These are phyloP conservation scores for Nannoperca obscura DNA, from an alignment of 2,797 vertebrate species.

Conservation along the genomic window DNA sequence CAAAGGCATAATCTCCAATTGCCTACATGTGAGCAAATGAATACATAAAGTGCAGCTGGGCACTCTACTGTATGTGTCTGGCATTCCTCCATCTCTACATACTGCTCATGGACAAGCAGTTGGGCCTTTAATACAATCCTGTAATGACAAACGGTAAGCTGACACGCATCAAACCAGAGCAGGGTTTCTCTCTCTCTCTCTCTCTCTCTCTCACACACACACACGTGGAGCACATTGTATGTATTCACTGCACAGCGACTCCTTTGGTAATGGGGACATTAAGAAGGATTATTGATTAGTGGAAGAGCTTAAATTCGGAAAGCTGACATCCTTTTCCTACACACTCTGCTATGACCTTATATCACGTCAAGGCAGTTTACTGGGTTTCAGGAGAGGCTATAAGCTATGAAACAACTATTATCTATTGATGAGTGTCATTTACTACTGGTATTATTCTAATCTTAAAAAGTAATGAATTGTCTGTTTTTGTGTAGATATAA, in stretches of 20 bases:
- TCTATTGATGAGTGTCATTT: neutral
- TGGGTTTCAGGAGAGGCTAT: neutral
- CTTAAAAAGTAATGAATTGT: neutral
- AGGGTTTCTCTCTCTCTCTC: neutral
- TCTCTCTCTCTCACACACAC: constrained; percentile 2
- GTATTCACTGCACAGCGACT: constrained; percentile 1
- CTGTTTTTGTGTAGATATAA: neutral
- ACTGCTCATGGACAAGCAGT: neutral
- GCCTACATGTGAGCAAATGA: neutral
- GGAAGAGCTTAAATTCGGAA: constrained; percentile 15
- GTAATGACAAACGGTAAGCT: constrained; percentile 45
- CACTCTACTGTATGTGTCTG: neutral
- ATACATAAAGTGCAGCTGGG: neutral
- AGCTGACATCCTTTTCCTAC: constrained; percentile 4
- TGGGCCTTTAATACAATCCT: constrained; percentile 25
- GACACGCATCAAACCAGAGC: constrained; percentile 25
- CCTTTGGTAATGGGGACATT: constrained; percentile 15
- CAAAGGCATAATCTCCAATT: neutral
- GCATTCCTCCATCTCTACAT: neutral
- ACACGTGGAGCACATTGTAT: neutral
- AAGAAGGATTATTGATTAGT: constrained; percentile 50
- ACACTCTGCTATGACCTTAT: neutral
- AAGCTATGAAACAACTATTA: neutral
- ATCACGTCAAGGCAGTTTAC: neutral
- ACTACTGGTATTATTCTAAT: neutral